These are phyloP conservation scores for Meles meles DNA, from an alignment of 2,113 vertebrate species.

Conservation along the genomic window DNA sequence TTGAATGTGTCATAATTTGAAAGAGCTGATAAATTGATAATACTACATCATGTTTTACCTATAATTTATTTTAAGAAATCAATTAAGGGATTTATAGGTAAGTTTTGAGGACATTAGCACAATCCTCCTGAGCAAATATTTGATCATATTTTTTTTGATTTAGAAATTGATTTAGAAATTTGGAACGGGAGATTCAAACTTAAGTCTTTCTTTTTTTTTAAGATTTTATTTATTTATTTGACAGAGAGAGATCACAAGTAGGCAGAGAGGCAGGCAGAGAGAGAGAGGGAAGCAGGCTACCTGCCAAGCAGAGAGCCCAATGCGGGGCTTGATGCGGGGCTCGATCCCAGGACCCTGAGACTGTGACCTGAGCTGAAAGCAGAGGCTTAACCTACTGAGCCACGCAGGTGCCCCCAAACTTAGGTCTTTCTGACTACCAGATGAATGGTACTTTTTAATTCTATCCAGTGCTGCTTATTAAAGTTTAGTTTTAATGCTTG, in stretches of 20 bases:
- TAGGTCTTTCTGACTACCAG: neutral
- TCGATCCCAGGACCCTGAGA: too few species aligned
- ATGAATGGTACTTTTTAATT: neutral
- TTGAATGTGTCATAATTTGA: conserved; percentile 26
- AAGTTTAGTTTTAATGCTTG: conserved; percentile 18
- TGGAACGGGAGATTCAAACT: neutral
- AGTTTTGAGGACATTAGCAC: neutral
- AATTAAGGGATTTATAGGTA: neutral
- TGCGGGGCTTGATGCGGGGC: too few species aligned
- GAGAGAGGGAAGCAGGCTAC: too few species aligned
- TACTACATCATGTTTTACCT: neutral
- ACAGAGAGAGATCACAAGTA: too few species aligned
- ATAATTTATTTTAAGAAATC: neutral
- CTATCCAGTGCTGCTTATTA: neutral
- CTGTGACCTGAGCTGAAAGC: too few species aligned
- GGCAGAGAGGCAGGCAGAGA: too few species aligned
- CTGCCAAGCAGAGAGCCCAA: too few species aligned
- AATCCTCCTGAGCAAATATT: neutral
- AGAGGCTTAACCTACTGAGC: too few species aligned
- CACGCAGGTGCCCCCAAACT: neutral
- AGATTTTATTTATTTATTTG: too few species aligned
- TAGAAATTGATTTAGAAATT: neutral
- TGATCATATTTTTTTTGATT: conserved; percentile 26
- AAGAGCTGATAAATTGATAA: neutral
- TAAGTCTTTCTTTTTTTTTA: neutral